Evolutionary conservation across 2,888 invertebrate species (phyloP), one percentile per base, ranked within the genome.

Genomic region (Epirrhoe alternata): DNA sequence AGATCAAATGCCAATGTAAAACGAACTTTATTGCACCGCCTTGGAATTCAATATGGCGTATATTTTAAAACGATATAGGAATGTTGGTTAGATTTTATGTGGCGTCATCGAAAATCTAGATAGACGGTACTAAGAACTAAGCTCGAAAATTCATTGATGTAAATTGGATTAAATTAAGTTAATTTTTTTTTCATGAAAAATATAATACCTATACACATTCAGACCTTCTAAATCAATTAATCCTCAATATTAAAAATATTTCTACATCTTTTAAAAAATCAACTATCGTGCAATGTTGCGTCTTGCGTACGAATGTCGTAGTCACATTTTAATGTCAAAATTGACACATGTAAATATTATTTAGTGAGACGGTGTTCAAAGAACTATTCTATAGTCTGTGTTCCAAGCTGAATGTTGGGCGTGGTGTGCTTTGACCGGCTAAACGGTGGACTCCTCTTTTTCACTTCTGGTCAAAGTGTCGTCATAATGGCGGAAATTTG

Each of bases 351-450:
- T 5, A 0, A 12, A 42, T 10, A 4, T 5, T 12, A 12, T 42
- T 42, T 12, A 52, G 59, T 59, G 59, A 59, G 10, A 16, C 5
- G 24, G 17, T 14, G 51, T 14, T 6, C 0, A 12, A 42, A 38
- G 8, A 1, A 51, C 51, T 51, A 0, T 52, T 42, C 1, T 16
- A 8, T 50, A 59, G 51, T 59, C 59, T 51, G 30, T 51, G 51
- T 1, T 51, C 12, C 10, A 6, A 42, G 56, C 52, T 89, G 87
- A 90, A 90, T 87, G 83, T 82, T 86, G 88, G 90, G 89, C 88
- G 89, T 86, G 85, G 83, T 72, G 61, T 52, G 56, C 64, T 68
- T 68, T 68, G 68, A 64, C 64, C 68, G 64, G 57, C 42, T 64
- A 62, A 65, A 59, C 38, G 65, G 55, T 61, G 61, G 54, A 62